Conservation (phyloP, 2,797 vertebrate genomes). For the Salmo trutta region DNA sequence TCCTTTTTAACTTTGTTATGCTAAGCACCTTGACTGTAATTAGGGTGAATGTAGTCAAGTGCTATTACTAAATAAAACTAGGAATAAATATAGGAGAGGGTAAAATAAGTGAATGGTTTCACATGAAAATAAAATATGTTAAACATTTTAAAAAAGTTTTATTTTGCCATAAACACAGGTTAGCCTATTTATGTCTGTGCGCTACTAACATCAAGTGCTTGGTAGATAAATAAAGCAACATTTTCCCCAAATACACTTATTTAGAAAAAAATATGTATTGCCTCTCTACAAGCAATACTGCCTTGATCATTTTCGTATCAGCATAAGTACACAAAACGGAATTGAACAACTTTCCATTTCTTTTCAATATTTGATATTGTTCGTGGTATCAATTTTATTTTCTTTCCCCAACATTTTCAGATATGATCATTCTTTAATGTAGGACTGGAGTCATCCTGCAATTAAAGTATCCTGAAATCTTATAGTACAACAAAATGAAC, state of each 20-base stretch:
- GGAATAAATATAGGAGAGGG: neutral
- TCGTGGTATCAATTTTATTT: neutral
- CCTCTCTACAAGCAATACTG: neutral
- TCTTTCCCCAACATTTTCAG: neutral
- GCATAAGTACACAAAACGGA: neutral
- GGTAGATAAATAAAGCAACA: neutral
- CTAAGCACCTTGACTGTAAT: neutral
- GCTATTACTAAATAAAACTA: neutral
- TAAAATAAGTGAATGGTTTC: neutral
- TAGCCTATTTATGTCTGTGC: neutral
- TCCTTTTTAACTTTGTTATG: neutral
- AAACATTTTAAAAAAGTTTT: neutral
- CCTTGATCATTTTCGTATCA: neutral
- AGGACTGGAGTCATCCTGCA: neutral
- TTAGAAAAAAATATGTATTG: neutral
- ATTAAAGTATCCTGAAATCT: neutral
- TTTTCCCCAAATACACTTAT: neutral
- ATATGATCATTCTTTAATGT: neutral
- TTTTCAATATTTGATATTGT: neutral
- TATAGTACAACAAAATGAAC: neutral
- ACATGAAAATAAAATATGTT: neutral
- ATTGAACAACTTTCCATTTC: too few relatives aligned
- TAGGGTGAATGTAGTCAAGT: neutral
- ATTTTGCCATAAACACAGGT: neutral
- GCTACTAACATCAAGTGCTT: neutral